Conservation (phyloP, 2,113 vertebrate genomes). For the Corythornis madagascariensis region DNA sequence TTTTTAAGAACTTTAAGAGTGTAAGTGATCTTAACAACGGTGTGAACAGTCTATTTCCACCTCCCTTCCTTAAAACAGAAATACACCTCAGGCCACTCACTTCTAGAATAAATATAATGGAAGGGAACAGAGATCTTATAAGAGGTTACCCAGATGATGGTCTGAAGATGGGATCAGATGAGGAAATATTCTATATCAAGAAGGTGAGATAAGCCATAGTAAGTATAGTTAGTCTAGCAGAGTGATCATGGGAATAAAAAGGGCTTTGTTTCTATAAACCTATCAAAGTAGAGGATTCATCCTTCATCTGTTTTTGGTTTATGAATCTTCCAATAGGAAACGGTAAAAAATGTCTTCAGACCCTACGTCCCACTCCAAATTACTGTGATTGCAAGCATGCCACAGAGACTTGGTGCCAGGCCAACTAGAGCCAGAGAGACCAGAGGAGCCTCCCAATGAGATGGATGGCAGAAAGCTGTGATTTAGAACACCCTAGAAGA, state of each 20-base stretch:
- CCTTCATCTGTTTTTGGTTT: background rate
- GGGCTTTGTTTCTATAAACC: background rate
- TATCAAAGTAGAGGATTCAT: background rate
- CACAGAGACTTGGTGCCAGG: accelerated
- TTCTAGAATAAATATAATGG: background rate
- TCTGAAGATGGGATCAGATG: background rate
- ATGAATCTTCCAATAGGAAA: background rate
- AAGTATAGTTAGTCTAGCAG: background rate
- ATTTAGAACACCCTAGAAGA: background rate
- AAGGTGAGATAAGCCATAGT: background rate
- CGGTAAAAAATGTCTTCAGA: background rate
- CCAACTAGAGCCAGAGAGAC: background rate
- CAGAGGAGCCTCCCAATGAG: background rate
- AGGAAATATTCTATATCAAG: background rate
- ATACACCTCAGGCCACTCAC: background rate
- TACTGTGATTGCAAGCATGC: background rate
- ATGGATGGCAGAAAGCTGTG: background rate
- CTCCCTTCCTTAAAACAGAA: background rate
- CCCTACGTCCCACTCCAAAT: background rate
- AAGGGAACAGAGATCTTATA: background rate
- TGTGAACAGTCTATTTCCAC: background rate
- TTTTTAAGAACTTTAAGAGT: no score
- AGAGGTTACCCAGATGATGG: background rate
- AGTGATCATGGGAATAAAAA: background rate
- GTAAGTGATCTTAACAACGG: no score